A percentile compares a stretch with the other conserved stretches of the same genome.
Evolutionary conservation across 2,888 invertebrate species (phyloP).

Genomic region (Oscheius sp.): DNA sequence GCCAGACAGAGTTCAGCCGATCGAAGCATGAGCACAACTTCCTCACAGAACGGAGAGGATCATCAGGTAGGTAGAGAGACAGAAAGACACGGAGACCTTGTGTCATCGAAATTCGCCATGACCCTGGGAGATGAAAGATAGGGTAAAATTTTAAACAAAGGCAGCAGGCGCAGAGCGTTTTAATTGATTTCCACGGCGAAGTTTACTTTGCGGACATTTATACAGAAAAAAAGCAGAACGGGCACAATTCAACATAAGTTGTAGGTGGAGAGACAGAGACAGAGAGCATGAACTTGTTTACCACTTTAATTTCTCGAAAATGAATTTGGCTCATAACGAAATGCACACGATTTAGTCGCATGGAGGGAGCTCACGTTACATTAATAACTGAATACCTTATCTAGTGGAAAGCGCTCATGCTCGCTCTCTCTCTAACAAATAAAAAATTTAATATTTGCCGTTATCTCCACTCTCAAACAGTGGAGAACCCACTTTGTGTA

Average conservation of each 20-base stretch:
- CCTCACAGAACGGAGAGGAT: slow-evolving; percentile 32
- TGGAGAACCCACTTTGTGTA: too few species aligned
- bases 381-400: not conserved
- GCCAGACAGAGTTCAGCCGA: slow-evolving; percentile 33
- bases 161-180: slow-evolving; percentile 4
- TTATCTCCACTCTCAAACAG: not conserved
- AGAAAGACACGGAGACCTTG: not conserved
- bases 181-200: slow-evolving; percentile 30
- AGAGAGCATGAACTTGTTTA: too few species aligned
- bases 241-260: not conserved
- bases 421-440: not conserved
- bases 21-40: slow-evolving; percentile 27
- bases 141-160: slow-evolving; percentile 32
- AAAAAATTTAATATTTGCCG: slow-evolving; percentile 9
- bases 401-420: too few species aligned
- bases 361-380: not conserved
- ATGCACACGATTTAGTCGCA: not conserved
- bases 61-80: slow-evolving; percentile 15
- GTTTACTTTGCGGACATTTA: slow-evolving; percentile 30
- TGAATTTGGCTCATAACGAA: not conserved
- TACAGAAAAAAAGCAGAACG: not conserved
- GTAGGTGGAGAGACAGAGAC: not conserved
- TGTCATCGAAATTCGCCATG: slow-evolving; percentile 13
- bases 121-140: slow-evolving; percentile 35
- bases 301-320: not conserved